These are phyloP conservation scores for Myotis myotis DNA, from an alignment of 2,797 vertebrate genomes.

Conservation along the genomic window DNA sequence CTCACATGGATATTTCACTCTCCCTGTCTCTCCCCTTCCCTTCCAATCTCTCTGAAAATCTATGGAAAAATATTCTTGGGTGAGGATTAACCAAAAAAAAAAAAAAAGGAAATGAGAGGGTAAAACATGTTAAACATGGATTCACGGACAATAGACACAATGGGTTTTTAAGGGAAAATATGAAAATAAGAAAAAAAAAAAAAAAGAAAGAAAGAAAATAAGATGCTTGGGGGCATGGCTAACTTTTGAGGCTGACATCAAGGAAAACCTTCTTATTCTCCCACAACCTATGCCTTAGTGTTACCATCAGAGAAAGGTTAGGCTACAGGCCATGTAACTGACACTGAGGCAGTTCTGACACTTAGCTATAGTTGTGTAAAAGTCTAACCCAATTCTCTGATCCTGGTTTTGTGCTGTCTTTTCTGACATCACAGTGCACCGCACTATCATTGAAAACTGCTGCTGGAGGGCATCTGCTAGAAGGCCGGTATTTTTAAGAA, in stretches of 20 bases:
- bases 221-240: background rate
- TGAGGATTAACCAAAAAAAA: background rate
- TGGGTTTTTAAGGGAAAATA: background rate
- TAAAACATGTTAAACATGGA: conserved; percentile 1
- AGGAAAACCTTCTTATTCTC: background rate
- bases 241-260: background rate
- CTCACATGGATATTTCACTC: no score
- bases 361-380: background rate
- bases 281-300: background rate
- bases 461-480: no score
- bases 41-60: no score
- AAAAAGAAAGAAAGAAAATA: no score
- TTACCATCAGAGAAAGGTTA: background rate
- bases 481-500: background rate
- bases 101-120: no score
- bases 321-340: background rate
- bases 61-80: no score
- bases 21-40: no score
- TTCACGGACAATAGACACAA: background rate
- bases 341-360: background rate
- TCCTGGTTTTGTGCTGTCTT: background rate
- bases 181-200: background rate
- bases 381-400: background rate
- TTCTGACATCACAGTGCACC: background rate
- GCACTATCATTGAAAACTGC: background rate